These are phyloP conservation scores for Bactericera cockerelli DNA, from an alignment of 1,140 invertebrate genomes.

Conservation along the genomic window DNA sequence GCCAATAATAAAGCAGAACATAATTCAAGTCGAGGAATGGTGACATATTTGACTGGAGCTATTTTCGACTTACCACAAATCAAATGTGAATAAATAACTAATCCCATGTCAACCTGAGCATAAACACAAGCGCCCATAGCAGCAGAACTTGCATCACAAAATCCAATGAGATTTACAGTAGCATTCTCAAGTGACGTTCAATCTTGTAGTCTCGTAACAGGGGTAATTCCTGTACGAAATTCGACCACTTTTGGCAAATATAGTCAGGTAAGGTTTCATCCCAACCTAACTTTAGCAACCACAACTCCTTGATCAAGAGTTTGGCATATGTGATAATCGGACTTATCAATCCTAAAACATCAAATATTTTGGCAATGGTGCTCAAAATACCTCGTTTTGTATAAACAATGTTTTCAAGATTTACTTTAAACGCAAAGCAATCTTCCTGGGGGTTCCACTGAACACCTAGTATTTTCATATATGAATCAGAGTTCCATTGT, in stretches of 20 bases:
- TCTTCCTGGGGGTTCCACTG: conserved; percentile 17
- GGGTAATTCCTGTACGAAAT: conserved; percentile 10
- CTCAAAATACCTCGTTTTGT: conserved; percentile 22
- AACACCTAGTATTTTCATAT: conserved; percentile 16
- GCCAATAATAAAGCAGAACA: conserved; percentile 26
- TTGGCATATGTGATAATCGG: conserved; percentile 27
- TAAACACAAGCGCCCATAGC: conserved; percentile 18
- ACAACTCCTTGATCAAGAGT: conserved; percentile 29
- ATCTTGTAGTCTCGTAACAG: conserved; percentile 16
- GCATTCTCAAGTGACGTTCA: conserved; percentile 16
- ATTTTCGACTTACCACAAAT: conserved; percentile 23
- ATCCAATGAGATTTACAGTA: conserved; percentile 19
- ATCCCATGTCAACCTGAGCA: conserved; percentile 16
- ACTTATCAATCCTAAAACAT: conserved; percentile 29
- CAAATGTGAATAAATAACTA: not conserved
- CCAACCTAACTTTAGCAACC: conserved; percentile 24
- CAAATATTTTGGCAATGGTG: conserved; percentile 27
- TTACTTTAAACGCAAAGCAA: conserved; percentile 12
- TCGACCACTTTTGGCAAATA: conserved; percentile 20
- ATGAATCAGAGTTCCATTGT: not conserved
- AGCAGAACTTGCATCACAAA: conserved; percentile 19
- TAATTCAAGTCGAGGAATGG: conserved; percentile 26
- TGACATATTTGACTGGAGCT: conserved; percentile 23
- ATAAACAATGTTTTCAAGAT: not conserved
- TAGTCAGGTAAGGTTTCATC: conserved; percentile 24